Percentiles rank a stretch among this genome's conserved stretches.
These are phyloP conservation scores for Greenwoodochromis staneri DNA, from an alignment of 2,113 vertebrate species.

Conservation along the genomic window DNA sequence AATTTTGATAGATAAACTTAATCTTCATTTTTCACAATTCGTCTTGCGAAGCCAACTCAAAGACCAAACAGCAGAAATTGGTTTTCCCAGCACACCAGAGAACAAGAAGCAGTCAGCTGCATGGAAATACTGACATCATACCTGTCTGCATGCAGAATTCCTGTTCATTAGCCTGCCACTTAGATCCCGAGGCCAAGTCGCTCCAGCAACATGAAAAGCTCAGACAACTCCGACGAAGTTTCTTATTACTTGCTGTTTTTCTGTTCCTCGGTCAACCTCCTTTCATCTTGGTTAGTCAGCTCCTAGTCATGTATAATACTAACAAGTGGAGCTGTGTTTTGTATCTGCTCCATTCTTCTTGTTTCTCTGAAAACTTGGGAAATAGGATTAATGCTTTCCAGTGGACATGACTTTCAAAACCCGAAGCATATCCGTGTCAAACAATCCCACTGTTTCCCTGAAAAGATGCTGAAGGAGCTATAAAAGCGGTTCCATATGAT, in stretches of 20 bases:
- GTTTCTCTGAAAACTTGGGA: background rate
- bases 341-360: background rate
- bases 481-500: background rate
- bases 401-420: background rate
- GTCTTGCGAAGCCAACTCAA: background rate
- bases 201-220: background rate
- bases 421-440: background rate
- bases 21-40: background rate
- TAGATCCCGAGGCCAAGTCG: slow-evolving; percentile 24
- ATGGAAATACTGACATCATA: slow-evolving; percentile 49
- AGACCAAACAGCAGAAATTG: background rate
- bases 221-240: background rate
- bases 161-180: slow-evolving; percentile 9
- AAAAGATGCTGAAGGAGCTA: background rate
- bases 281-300: slow-evolving; percentile 24
- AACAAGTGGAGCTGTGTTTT: slow-evolving; percentile 8
- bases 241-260: slow-evolving; percentile 29
- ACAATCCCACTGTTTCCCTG: background rate
- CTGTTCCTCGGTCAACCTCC: slow-evolving; percentile 28
- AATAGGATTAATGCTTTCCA: background rate
- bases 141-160: slow-evolving; percentile 27
- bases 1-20: background rate
- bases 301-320: background rate
- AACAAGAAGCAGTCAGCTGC: slow-evolving; percentile 15
- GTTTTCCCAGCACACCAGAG: background rate